Base-by-base conservation (phyloP, 2,113 vertebrate species). In the Xiphophorus hellerii region DNA sequence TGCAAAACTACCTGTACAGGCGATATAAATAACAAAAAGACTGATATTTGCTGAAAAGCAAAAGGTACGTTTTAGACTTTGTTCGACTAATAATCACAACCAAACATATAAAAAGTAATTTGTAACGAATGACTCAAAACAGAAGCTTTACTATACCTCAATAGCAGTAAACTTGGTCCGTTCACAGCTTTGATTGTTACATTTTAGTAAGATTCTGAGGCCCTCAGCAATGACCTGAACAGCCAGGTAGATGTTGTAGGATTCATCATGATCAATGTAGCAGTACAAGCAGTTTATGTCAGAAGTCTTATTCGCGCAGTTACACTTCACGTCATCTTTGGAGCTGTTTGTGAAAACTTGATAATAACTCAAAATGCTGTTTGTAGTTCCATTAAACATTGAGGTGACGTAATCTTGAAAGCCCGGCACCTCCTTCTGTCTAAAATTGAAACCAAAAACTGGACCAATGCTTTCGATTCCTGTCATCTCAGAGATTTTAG, bases 161-260 rank as follows among this genome's bases (percentile, higher is more conserved):
- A 22, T 74, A 8, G 88, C 37, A 66, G 78, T 82, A 37, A 92
- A 90, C 0, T 42, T 10, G 31, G 33, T 1, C 1, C 39, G 66
- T 67, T 80, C 1, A 78, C 88, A 92, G 11, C 27, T 60, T 12
- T 70, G 44, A 33, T 35, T 4, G 58, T 80, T 54, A 77, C 90
- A 90, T 44, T 83, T 69, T 0, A 92, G 69, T 51, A 92, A 60
- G n/a, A 1, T 15, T 29, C 70, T 82, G 65, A 93, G 81, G 65
- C 71, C 82, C 5, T 88, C 75, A 25, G 7, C 89, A 54, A 92
- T 80, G 17, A 88, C 88, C 61, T 86, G 66, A 22, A 93, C 83
- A 1, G 92, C 91, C 62, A 92, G 31, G 63, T 92, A 92, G 37
- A 86, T 30, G n/a, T 71, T 85, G 65, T 88, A 90, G 0, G 65